phyloP scores from a whole-genome alignment of 2,113 vertebrate genomes.

The Pagrus major region DNA sequence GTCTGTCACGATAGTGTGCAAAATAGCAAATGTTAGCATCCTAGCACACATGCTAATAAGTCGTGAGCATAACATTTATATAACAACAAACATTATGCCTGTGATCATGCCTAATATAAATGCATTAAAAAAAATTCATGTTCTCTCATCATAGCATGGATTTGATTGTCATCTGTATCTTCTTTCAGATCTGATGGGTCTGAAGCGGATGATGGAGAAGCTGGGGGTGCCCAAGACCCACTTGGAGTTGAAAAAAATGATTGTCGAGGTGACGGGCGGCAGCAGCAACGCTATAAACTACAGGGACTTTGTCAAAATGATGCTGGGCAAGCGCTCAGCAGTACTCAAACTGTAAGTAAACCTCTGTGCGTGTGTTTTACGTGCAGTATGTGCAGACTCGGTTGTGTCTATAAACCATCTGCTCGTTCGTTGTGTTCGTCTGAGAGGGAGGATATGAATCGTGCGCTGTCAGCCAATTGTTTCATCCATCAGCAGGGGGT shows the following conservation, averaged over 20 bases:
- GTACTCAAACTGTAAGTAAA: conserved; percentile 95
- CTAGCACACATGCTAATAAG: no score
- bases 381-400: background rate
- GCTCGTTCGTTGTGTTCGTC: background rate
- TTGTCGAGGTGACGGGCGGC: conserved; percentile 93
- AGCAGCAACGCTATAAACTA: conserved; percentile 94
- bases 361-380: background rate
- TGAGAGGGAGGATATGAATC: conserved; percentile 8
- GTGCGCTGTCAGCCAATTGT: conserved; percentile 46
- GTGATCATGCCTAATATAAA: no score
- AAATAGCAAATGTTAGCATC: no score
- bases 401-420: background rate
- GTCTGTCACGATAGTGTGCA: no score
- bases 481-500: conserved; percentile 37
- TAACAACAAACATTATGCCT: no score
- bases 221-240: conserved; percentile 96
- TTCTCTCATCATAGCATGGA: background rate
- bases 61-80: no score
- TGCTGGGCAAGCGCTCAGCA: conserved; percentile 96
- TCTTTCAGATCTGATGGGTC: conserved; percentile 92
- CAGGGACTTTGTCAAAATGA: conserved; percentile 96
- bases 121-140: background rate
- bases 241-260: conserved; percentile 97
- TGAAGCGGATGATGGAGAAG: conserved; percentile 99
- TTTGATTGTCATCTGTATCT: background rate